These are phyloP conservation scores for Eubasilissa regina DNA, from an alignment of 1,140 invertebrate genomes.

Conservation along the genomic window DNA sequence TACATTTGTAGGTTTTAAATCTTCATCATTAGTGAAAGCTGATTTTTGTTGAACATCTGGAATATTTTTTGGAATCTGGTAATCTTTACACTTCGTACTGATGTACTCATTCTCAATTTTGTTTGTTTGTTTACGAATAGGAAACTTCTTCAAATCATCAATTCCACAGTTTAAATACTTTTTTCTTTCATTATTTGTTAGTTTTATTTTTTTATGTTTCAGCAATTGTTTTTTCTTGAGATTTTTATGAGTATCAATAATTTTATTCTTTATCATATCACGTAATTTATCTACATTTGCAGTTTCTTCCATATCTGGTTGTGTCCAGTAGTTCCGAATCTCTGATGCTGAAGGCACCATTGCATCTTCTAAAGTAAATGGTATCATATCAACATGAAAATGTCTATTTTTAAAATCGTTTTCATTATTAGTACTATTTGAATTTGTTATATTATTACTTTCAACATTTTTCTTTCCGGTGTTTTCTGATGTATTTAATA, in stretches of 20 bases:
- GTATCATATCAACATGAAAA: slow-evolving; percentile 48
- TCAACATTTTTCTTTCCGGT: not conserved
- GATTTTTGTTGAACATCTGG: not conserved
- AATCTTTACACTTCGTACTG: not conserved
- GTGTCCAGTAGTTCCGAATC: slow-evolving; percentile 11
- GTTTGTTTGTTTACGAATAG: slow-evolving; percentile 5
- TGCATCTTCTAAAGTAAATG: slow-evolving; percentile 55
- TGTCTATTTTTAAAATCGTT: slow-evolving; percentile 16
- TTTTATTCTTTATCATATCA: slow-evolving; percentile 20
- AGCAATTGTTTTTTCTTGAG: slow-evolving; percentile 14
- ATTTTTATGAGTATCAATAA: slow-evolving; percentile 34
- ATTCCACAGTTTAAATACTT: slow-evolving; percentile 10
- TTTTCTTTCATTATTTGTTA: slow-evolving; percentile 5
- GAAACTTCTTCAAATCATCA: not conserved
- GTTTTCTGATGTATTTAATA: not conserved
- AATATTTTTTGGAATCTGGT: not conserved
- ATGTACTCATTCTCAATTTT: not conserved
- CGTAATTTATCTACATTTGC: not conserved
- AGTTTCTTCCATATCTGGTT: slow-evolving; percentile 9
- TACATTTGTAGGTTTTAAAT: not conserved
- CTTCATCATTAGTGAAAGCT: not conserved
- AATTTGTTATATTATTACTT: not conserved
- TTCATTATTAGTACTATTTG: not conserved
- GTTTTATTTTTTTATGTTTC: slow-evolving; percentile 10
- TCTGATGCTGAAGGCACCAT: slow-evolving; percentile 42